Evolutionary conservation across 1,140 invertebrate species (phyloP).

Genomic region (Odontomachus brunneus): DNA sequence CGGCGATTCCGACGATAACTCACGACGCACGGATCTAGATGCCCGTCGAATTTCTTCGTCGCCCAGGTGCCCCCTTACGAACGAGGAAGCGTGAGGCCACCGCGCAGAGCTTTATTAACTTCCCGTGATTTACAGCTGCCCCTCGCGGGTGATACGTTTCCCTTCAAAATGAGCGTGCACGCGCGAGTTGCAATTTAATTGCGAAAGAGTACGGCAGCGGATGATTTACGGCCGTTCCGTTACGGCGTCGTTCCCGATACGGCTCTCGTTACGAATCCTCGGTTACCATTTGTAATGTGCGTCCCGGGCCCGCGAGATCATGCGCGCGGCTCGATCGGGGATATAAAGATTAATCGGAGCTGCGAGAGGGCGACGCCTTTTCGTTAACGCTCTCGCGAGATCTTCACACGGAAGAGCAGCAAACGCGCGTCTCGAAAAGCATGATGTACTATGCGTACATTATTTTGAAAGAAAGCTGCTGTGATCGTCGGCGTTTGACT

Average conservation of each 20-base stretch:
- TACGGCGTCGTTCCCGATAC: conserved; percentile 66
- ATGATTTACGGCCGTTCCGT: conserved; percentile 70
- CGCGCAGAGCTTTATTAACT: conserved; percentile 68
- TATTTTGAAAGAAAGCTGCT: too few relatives aligned
- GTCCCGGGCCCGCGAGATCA: conserved; percentile 25
- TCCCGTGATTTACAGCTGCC: conserved; percentile 68
- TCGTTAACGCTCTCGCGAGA: too few relatives aligned
- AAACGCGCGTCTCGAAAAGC: too few relatives aligned
- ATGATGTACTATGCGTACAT: too few relatives aligned
- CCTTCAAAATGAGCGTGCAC: conserved; percentile 63
- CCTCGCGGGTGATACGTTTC: conserved; percentile 69
- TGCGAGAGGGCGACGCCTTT: too few relatives aligned
- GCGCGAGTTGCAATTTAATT: conserved; percentile 70
- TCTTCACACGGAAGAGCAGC: too few relatives aligned
- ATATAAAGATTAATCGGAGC: conserved; percentile 12
- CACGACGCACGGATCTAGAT: background rate
- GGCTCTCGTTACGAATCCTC: conserved; percentile 67
- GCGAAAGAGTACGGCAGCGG: conserved; percentile 65
- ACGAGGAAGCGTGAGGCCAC: conserved; percentile 21
- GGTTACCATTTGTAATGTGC: conserved; percentile 47
- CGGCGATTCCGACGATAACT: conserved; percentile 16
- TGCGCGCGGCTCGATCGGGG: conserved; percentile 12
- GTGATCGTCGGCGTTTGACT: background rate
- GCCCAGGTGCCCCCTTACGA: background rate
- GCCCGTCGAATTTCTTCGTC: conserved; percentile 59